Conservation (phyloP, 2,797 vertebrate genomes). For the Lepidocolaptes lacrymiger region DNA sequence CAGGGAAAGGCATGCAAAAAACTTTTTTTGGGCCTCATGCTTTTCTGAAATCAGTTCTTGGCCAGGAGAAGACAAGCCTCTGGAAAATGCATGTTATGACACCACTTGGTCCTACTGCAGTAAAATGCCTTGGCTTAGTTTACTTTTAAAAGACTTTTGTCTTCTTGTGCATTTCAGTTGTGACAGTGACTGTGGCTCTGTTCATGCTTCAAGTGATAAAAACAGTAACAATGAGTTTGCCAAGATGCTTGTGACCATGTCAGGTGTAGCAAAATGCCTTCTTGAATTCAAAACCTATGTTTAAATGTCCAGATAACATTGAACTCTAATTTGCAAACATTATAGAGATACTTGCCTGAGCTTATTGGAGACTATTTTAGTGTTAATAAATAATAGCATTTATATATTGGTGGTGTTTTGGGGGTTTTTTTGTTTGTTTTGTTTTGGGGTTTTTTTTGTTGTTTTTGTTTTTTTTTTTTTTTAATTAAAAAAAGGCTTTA, state of each 20-base stretch:
- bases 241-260: not conserved
- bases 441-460: too few species aligned
- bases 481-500: not conserved
- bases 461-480: not conserved
- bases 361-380: not conserved
- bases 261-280: not conserved
- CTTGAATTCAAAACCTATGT: not conserved
- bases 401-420: too few species aligned
- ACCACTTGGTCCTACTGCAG: not conserved
- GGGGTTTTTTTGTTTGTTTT: not conserved
- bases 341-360: not conserved
- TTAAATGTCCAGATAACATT: not conserved
- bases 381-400: not conserved
- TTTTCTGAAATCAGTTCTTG: not conserved
- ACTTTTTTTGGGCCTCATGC: not conserved
- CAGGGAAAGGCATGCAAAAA: not conserved
- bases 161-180: not conserved
- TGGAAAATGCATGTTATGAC: not conserved
- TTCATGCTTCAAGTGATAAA: not conserved
- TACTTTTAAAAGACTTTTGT: not conserved
- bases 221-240: not conserved
- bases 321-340: not conserved
- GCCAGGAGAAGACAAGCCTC: not conserved
- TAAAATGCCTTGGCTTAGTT: not conserved
- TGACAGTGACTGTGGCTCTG: not conserved